phyloP scores from a whole-genome alignment of 1,140 invertebrate species.

The Trichomalopsis sarcophagae region DNA sequence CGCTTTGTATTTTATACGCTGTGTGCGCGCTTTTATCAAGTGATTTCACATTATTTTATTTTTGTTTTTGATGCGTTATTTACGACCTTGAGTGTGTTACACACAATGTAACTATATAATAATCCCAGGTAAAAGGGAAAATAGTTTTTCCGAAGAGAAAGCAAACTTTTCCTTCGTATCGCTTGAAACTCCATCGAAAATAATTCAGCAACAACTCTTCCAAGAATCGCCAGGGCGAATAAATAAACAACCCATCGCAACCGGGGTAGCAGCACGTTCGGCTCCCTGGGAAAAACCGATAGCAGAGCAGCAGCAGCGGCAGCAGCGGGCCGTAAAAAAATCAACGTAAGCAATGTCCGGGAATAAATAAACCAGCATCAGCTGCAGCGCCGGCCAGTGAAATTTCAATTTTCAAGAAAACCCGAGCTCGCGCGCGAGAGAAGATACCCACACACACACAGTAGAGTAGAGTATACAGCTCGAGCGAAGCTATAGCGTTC shows the following conservation, averaged over 20 bases:
- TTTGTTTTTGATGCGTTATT: not conserved
- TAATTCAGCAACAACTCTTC: not conserved
- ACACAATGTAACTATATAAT: too few species aligned
- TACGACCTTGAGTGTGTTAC: too few species aligned
- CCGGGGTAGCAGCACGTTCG: not conserved
- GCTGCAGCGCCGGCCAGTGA: conserved; percentile 13
- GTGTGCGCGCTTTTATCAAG: not conserved
- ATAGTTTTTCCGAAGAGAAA: too few species aligned
- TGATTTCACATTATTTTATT: not conserved
- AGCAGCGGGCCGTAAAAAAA: conserved; percentile 17
- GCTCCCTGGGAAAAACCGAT: conserved; percentile 4
- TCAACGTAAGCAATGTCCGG: conserved; percentile 17
- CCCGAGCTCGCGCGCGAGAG: not conserved
- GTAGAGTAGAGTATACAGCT: too few species aligned
- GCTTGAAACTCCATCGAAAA: not conserved
- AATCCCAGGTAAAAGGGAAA: too few species aligned
- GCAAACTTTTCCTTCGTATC: too few species aligned
- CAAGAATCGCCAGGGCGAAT: not conserved
- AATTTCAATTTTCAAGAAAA: conserved; percentile 51
- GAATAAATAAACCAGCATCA: conserved; percentile 23
- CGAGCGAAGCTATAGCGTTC: not conserved
- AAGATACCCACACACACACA: not conserved
- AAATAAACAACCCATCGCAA: not conserved
- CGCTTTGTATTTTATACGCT: not conserved
- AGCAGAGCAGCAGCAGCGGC: not conserved